These are phyloP conservation scores for Sitta carolinensis DNA, from an alignment of 2,797 vertebrate species.

Conservation along the genomic window DNA sequence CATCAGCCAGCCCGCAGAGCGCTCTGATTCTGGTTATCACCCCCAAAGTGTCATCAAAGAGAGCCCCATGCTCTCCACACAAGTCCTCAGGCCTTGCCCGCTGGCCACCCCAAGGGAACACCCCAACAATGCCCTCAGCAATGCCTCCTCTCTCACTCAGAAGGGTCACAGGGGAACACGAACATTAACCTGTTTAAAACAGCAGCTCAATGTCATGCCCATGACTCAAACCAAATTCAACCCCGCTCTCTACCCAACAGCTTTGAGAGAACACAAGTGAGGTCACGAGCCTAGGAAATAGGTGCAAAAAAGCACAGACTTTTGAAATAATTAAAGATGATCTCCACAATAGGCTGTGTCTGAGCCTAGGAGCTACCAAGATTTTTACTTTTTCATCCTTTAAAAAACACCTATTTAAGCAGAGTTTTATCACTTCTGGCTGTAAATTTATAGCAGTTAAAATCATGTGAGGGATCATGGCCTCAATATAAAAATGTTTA, in stretches of 20 bases:
- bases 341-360: neutral
- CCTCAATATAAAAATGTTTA: neutral
- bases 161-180: neutral
- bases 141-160: neutral
- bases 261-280: neutral
- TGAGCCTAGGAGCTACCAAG: neutral
- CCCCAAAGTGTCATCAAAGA: neutral
- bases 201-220: neutral
- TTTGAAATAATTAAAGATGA: neutral
- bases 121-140: neutral
- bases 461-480: neutral
- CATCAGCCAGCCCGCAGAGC: neutral
- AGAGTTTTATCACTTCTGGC: neutral
- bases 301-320: neutral
- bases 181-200: neutral
- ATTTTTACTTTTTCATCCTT: neutral
- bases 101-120: neutral
- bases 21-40: fast-evolving
- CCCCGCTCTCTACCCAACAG: neutral
- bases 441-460: neutral
- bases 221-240: neutral
- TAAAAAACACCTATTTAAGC: neutral
- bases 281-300: neutral
- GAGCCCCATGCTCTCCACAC: neutral
- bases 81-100: neutral